Evolutionary conservation across 2,888 invertebrate genomes (phyloP).

Genomic region (Sepiola atlantica): DNA sequence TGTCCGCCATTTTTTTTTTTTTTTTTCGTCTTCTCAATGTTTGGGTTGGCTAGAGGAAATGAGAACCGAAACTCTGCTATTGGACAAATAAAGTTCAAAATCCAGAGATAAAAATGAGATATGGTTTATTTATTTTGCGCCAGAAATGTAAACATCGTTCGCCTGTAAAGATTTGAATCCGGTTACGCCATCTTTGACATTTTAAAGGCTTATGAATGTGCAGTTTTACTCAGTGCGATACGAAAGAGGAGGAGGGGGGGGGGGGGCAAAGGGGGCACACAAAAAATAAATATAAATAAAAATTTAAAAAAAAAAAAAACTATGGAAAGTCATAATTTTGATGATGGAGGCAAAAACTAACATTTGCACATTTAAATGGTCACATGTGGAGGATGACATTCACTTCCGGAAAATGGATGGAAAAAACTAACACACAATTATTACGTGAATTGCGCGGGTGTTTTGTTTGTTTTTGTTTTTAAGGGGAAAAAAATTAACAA

Average conservation of each 20-base stretch:
- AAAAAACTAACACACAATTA: too few relatives aligned
- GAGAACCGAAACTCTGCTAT: background rate
- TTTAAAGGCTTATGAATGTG: background rate
- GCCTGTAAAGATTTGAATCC: background rate
- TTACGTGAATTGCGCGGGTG: too few relatives aligned
- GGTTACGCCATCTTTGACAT: background rate
- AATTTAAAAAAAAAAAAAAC: too few relatives aligned
- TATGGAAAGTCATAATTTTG: background rate
- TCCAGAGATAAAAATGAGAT: background rate
- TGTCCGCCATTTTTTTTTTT: background rate
- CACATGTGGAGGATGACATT: background rate
- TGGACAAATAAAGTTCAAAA: background rate
- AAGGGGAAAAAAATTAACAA: too few relatives aligned
- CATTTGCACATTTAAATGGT: background rate
- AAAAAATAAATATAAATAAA: background rate
- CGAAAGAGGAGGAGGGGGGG: background rate
- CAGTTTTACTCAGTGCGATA: background rate
- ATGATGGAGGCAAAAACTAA: background rate
- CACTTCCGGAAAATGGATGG: too few relatives aligned
- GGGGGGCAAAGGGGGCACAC: background rate
- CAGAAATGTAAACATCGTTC: background rate
- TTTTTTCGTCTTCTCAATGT: background rate
- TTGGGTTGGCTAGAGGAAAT: background rate
- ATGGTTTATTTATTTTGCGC: background rate
- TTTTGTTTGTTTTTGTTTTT: too few relatives aligned